phyloP scores from a whole-genome alignment of 1,140 invertebrate species.

The Drosophila bipectinata region DNA sequence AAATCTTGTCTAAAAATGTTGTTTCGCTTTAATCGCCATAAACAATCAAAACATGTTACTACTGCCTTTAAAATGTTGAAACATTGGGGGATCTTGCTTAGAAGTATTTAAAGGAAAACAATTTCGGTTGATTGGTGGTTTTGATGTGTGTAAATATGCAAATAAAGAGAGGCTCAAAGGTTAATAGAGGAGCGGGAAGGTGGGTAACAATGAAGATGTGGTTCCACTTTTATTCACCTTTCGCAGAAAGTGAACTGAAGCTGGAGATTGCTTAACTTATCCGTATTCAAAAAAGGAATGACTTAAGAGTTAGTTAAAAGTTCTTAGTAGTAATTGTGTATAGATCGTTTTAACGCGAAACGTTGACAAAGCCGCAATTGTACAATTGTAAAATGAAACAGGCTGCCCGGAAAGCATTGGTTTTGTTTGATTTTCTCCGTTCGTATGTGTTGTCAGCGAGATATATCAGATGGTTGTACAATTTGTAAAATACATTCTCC shows the following conservation, averaged over 20 bases:
- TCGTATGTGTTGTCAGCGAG: conserved; percentile 48
- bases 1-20: conserved; percentile 40
- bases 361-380: conserved; percentile 37
- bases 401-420: conserved; percentile 15
- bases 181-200: conserved; percentile 1
- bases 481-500: conserved; percentile 37
- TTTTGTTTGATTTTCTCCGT: conserved; percentile 3
- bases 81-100: conserved; percentile 22
- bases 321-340: conserved; percentile 70
- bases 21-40: conserved; percentile 32
- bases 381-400: conserved; percentile 16
- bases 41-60: conserved; percentile 43
- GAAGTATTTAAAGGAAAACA: conserved; percentile 39
- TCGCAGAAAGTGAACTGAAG: conserved; percentile 12
- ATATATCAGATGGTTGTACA: conserved; percentile 32
- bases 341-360: conserved; percentile 48
- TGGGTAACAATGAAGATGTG: conserved; percentile 42
- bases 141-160: not conserved
- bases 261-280: conserved; percentile 64
- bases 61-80: conserved; percentile 30
- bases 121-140: conserved; percentile 14
- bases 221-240: conserved; percentile 11
- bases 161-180: not conserved
- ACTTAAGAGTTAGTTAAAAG: conserved; percentile 80
- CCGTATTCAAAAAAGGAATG: conserved; percentile 70